Base-by-base conservation (phyloP, 53 echinoderm and acorn worm genomes). In the Crossaster papposus region DNA sequence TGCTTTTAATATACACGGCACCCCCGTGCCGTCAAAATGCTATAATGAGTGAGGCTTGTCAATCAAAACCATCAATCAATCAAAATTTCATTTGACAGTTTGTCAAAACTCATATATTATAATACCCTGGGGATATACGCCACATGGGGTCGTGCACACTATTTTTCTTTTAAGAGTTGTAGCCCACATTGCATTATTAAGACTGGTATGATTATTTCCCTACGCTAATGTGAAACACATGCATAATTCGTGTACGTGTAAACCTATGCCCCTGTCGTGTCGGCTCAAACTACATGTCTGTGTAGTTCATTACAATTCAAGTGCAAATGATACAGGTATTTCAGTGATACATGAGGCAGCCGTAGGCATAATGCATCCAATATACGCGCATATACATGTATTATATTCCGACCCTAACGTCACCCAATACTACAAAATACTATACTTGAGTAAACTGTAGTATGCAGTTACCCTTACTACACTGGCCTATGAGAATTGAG, bases 41-140 rank as follows among this genome's bases (percentile, higher is more conserved):
- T 58, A 76, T 37, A 77, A 77, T 63, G 31, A 54, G 77, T 38
- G 18, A 33, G 80, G 17, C 68, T 77, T 77, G 87, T 77, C 87
- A 87, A 55, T 87, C 87, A 77, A 35, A 18, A 55, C 58, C 58
- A 77, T 58, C 76, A 87, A 62, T 87, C 87, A 87, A 77, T 77
- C 87, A 36, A 20, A 58, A 87, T 87, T 87, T 30, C 76, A 87
- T 64, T 87, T 87, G 87, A 87, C 87, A 87, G 87, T 55, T 87
- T 87, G 87, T 87, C 87, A 77, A 87, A 87, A 77, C 23, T 36
- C 32, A 87, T 58, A 2, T 20, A n/a, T n/a, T n/a, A 58, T 58
- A 58, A 58, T 87, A 55, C 12, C 87, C 77, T 63, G 33, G 77
- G 87, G 87, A 20, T 58, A 73, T 34, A 24, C 30, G 36, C 32